These are phyloP conservation scores for Cotesia congregata DNA, from an alignment of 2,888 invertebrate species.

Conservation along the genomic window DNA sequence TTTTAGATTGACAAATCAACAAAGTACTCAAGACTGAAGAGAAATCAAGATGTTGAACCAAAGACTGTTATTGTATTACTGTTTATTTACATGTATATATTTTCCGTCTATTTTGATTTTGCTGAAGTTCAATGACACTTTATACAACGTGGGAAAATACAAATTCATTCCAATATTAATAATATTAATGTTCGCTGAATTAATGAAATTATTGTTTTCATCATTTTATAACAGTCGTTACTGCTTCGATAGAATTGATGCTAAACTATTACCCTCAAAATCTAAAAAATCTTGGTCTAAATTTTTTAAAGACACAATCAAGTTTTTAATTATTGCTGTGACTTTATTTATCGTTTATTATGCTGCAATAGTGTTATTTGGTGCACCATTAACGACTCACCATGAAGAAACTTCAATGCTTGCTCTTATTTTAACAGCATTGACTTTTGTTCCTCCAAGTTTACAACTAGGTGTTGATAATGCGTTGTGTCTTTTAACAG, in stretches of 20 bases:
- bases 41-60: constrained; percentile 52
- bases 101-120: constrained; percentile 74
- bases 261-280: constrained; percentile 61
- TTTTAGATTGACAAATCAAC: constrained; percentile 27
- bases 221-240: constrained; percentile 56
- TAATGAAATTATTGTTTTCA: constrained; percentile 71
- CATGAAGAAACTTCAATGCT: constrained; percentile 80
- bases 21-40: constrained; percentile 44
- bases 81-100: constrained; percentile 76
- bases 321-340: constrained; percentile 71
- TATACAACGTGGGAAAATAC: constrained; percentile 76
- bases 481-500: constrained; percentile 73
- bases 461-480: constrained; percentile 76
- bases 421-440: constrained; percentile 74
- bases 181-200: constrained; percentile 71
- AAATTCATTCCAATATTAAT: constrained; percentile 68
- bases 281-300: constrained; percentile 69
- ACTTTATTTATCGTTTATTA: constrained; percentile 74
- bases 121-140: constrained; percentile 73
- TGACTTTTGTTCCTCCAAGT: constrained; percentile 77
- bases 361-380: constrained; percentile 77
- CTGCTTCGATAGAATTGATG: constrained; percentile 61
- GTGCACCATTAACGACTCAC: constrained; percentile 77
- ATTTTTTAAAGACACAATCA: constrained; percentile 72
- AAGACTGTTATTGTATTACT: constrained; percentile 69